A percentile compares a stretch with the other conserved stretches of the same genome.
Evolutionary conservation across 1,140 invertebrate species (phyloP).

Genomic region (Caenorhabditis tropicalis): DNA sequence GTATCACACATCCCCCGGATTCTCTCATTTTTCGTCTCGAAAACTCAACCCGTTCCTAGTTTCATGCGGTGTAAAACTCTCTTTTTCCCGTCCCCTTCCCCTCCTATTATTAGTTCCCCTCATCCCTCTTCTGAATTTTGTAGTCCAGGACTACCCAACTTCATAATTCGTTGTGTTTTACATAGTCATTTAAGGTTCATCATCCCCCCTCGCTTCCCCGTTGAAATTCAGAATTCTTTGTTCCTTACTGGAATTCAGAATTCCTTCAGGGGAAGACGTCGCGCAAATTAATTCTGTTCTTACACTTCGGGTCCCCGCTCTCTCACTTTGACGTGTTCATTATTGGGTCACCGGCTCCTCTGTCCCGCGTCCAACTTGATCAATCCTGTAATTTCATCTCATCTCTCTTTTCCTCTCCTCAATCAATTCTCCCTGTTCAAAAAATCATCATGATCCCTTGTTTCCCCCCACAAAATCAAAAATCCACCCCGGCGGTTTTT

Average conservation of each 20-base stretch:
- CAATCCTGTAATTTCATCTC: slow-evolving; percentile 34
- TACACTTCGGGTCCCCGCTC: slow-evolving; percentile 27
- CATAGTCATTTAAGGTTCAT: slow-evolving; percentile 37
- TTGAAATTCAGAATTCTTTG: too few relatives aligned
- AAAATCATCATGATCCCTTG: too few relatives aligned
- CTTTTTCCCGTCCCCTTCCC: neutral
- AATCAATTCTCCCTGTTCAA: neutral
- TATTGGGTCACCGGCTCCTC: neutral
- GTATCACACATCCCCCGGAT: neutral
- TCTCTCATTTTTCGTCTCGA: neutral
- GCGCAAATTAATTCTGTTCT: neutral
- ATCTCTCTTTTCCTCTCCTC: too few relatives aligned
- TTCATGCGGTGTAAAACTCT: slow-evolving; percentile 37
- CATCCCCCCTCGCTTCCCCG: neutral
- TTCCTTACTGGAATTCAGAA: too few relatives aligned
- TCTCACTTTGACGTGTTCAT: slow-evolving; percentile 10
- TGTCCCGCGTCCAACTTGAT: neutral
- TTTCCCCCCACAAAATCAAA: neutral
- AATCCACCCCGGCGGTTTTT: neutral
- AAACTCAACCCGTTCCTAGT: slow-evolving; percentile 5
- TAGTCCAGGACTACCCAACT: slow-evolving; percentile 22
- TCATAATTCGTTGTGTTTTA: slow-evolving; percentile 31
- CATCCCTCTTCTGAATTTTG: too few relatives aligned
- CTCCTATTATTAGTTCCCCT: neutral
- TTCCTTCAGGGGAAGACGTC: too few relatives aligned